Percentiles rank a stretch among this genome's conserved stretches.
phyloP scores from a whole-genome alignment of 2,797 vertebrate species.

The Fundulus diaphanus region DNA sequence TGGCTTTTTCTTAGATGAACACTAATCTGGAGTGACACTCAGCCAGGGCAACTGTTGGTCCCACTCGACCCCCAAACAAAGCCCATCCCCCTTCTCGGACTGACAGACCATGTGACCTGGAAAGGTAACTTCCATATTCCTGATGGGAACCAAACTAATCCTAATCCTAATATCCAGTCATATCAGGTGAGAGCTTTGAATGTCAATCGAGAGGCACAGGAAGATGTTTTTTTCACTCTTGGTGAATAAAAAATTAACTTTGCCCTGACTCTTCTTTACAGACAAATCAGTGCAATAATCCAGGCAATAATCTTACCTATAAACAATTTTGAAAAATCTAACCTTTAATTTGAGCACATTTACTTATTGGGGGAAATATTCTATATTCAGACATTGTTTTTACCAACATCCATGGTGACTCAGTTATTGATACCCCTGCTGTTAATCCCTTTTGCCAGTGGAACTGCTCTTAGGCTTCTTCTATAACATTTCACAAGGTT shows the following conservation, averaged over 20 bases:
- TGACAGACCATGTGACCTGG: conserved; percentile 75
- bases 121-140: conserved; percentile 70
- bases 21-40: conserved; percentile 82
- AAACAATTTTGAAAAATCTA: neutral
- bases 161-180: conserved; percentile 54
- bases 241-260: conserved; percentile 34
- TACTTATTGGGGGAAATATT: no score
- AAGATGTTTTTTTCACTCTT: conserved; percentile 16
- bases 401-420: neutral
- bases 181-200: conserved; percentile 35
- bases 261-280: conserved; percentile 38
- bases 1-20: conserved; percentile 62
- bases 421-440: neutral
- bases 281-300: no score
- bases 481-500: neutral
- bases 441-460: no score
- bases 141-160: conserved; percentile 58
- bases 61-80: conserved; percentile 30
- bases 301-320: neutral
- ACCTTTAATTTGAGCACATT: neutral
- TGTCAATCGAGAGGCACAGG: conserved; percentile 26
- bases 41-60: conserved; percentile 64
- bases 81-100: conserved; percentile 24
- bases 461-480: neutral
- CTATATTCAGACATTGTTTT: neutral